Evolutionary conservation across 2,888 invertebrate species (phyloP).

Genomic region (Esperia sulphurella): DNA sequence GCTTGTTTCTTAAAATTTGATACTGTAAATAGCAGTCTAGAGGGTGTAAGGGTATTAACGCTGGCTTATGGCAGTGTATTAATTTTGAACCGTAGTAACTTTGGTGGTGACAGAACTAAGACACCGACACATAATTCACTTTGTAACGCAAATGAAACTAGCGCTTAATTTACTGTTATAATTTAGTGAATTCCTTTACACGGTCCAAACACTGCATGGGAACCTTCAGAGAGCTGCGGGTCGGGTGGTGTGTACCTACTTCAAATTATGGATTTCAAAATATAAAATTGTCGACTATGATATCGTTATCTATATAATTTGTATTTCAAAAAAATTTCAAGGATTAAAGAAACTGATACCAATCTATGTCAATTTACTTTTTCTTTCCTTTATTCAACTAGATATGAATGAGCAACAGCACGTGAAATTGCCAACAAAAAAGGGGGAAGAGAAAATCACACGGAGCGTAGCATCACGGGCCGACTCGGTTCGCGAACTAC

Average conservation of each 20-base stretch:
- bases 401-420: constrained; percentile 63
- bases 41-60: constrained; percentile 64
- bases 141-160: constrained; percentile 77
- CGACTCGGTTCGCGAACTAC: constrained; percentile 74
- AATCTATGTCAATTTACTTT: constrained; percentile 31
- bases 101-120: constrained; percentile 78
- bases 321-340: background rate
- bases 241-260: background rate
- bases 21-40: constrained; percentile 65
- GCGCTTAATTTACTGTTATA: constrained; percentile 77
- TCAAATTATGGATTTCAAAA: background rate
- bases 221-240: constrained; percentile 9
- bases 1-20: constrained; percentile 58
- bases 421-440: constrained; percentile 66
- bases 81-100: constrained; percentile 79
- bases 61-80: constrained; percentile 78
- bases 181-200: constrained; percentile 74
- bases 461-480: constrained; percentile 59
- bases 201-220: constrained; percentile 35
- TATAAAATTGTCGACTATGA: too few species aligned
- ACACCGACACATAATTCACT: constrained; percentile 77
- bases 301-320: too few species aligned
- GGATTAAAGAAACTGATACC: constrained; percentile 3
- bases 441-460: constrained; percentile 59
- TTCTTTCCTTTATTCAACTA: constrained; percentile 34